phyloP scores from a whole-genome alignment of 2,113 vertebrate genomes.

The Casuarius casuarius region DNA sequence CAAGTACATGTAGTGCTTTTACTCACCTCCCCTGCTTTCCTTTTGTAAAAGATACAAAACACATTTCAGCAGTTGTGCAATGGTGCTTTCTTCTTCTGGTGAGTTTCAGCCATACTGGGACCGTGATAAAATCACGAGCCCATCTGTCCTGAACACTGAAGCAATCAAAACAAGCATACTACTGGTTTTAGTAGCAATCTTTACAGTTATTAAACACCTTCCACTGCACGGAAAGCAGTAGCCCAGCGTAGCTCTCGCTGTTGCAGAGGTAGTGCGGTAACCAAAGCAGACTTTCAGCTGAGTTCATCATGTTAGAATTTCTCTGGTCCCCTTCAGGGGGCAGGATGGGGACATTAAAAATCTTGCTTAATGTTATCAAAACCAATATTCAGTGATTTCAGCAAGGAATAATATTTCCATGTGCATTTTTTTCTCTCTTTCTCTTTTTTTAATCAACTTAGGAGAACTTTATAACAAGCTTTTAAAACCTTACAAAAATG shows the following conservation, averaged over 20 bases:
- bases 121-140: constrained; percentile 21
- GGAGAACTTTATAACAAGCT: background rate
- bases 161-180: constrained; percentile 37
- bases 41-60: constrained; percentile 2
- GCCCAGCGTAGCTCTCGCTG: background rate
- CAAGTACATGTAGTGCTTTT: constrained; percentile 25
- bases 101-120: constrained; percentile 22
- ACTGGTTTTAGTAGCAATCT: constrained; percentile 24
- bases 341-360: background rate
- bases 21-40: constrained; percentile 21
- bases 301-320: background rate
- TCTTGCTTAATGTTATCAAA: background rate
- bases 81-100: constrained; percentile 3
- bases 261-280: background rate
- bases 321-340: fast-evolving
- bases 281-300: background rate
- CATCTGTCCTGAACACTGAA: constrained; percentile 3
- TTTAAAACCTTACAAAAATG: background rate
- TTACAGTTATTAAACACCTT: constrained; percentile 42
- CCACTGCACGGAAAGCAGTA: background rate
- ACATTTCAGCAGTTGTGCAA: background rate
- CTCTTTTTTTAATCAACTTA: background rate
- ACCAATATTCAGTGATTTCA: background rate
- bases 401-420: background rate
- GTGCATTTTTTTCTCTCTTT: background rate